Conservation (phyloP, 2,888 invertebrate genomes). For the Catocala nupta region DNA sequence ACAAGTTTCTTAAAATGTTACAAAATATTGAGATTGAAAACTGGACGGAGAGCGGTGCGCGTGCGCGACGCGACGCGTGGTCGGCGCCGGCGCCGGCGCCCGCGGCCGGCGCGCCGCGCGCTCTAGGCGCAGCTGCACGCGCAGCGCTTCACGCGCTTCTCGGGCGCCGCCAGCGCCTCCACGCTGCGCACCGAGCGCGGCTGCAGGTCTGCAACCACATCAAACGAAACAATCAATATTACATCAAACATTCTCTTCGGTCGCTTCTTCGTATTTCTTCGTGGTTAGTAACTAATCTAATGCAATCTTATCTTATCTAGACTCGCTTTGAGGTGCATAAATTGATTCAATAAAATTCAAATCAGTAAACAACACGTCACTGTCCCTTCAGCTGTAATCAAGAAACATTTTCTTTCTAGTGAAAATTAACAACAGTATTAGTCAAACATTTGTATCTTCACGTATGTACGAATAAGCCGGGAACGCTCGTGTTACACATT, state of each 20-base stretch:
- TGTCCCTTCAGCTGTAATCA: too few relatives aligned
- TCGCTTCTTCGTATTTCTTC: too few relatives aligned
- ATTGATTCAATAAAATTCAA: too few relatives aligned
- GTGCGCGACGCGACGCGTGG: slow-evolving; percentile 4
- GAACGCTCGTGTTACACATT: slow-evolving; percentile 9
- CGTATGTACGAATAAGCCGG: slow-evolving; percentile 22
- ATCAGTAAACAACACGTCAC: too few relatives aligned
- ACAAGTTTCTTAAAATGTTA: slow-evolving; percentile 47
- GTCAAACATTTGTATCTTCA: slow-evolving; percentile 17
- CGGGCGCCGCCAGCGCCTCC: slow-evolving; percentile 83
- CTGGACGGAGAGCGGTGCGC: slow-evolving; percentile 63
- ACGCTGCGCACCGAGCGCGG: slow-evolving; percentile 90
- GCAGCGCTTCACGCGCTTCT: slow-evolving; percentile 91
- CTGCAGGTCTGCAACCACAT: slow-evolving; percentile 90
- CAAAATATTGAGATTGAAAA: slow-evolving; percentile 54
- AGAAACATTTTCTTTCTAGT: too few relatives aligned
- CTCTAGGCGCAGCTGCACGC: slow-evolving; percentile 91
- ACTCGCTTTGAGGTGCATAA: too few relatives aligned
- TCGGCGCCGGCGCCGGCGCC: slow-evolving; percentile 14
- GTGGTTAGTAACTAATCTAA: too few relatives aligned
- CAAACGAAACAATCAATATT: too few relatives aligned
- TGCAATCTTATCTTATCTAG: too few relatives aligned
- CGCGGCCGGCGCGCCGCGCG: slow-evolving; percentile 26
- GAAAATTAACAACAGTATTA: not conserved
- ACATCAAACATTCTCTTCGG: too few relatives aligned